phyloP scores from a whole-genome alignment of 1,140 invertebrate species.

The Drosophila dunni region DNA sequence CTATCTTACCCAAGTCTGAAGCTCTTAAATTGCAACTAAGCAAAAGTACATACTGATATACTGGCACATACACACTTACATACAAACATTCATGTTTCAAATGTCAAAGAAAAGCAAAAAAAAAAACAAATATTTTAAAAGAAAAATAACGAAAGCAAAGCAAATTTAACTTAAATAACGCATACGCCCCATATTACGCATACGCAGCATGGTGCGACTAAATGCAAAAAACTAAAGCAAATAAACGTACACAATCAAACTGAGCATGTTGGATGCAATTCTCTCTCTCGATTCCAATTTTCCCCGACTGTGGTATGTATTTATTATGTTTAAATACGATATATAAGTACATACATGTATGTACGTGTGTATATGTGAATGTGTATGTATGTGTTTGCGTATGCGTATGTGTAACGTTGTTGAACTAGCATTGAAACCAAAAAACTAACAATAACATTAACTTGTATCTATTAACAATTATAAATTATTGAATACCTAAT shows the following conservation, averaged over 20 bases:
- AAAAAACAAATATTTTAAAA: not conserved
- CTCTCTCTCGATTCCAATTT: not conserved
- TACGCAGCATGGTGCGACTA: slow-evolving; percentile 37
- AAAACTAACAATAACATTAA: slow-evolving; percentile 12
- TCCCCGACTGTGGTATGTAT: slow-evolving; percentile 42
- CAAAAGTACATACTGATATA: slow-evolving; percentile 13
- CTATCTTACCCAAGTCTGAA: slow-evolving; percentile 7
- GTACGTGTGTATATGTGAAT: slow-evolving; percentile 64
- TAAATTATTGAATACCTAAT: slow-evolving; percentile 22
- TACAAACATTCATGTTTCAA: slow-evolving; percentile 21
- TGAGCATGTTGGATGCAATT: slow-evolving; percentile 24
- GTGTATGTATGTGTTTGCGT: slow-evolving; percentile 46
- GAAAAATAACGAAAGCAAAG: not conserved
- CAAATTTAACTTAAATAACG: slow-evolving; percentile 10
- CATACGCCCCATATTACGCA: slow-evolving; percentile 31
- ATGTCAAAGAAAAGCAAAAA: not conserved
- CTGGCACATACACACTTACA: slow-evolving; percentile 16
- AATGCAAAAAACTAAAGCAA: not conserved
- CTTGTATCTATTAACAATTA: slow-evolving; percentile 12
- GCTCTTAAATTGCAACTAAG: slow-evolving; percentile 5
- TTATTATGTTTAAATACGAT: slow-evolving; percentile 55
- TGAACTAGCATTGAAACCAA: not conserved
- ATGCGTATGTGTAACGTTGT: slow-evolving; percentile 28
- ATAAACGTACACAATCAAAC: not conserved
- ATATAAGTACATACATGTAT: slow-evolving; percentile 56